These are phyloP conservation scores for Mimumesa dahlbomi DNA, from an alignment of 2,888 invertebrate species.

Conservation along the genomic window DNA sequence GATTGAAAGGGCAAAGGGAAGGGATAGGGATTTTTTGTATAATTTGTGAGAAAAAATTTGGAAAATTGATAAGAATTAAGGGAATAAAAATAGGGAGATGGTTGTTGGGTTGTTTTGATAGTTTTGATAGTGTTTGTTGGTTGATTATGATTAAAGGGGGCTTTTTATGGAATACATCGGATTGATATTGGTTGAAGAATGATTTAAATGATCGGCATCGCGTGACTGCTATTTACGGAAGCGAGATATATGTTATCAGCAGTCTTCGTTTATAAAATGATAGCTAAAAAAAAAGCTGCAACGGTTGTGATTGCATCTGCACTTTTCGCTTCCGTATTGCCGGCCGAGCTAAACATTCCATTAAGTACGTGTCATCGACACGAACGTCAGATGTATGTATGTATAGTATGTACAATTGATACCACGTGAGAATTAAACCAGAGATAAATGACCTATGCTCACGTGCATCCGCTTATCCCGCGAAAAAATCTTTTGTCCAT, in stretches of 20 bases:
- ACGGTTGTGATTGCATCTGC: conserved; percentile 42
- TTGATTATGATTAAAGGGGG: too few species aligned
- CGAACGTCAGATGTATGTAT: conserved; percentile 37
- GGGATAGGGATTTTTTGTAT: not conserved
- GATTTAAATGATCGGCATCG: too few species aligned
- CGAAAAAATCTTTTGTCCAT: conserved; percentile 33
- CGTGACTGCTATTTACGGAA: not conserved
- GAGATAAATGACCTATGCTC: conserved; percentile 42
- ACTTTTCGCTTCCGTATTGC: conserved; percentile 50
- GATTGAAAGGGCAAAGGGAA: too few species aligned
- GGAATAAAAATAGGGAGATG: too few species aligned
- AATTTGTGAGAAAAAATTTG: not conserved
- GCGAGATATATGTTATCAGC: conserved; percentile 1
- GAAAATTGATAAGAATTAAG: not conserved
- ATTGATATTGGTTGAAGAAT: too few species aligned
- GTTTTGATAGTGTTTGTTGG: too few species aligned
- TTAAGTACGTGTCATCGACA: conserved; percentile 61
- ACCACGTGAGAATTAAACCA: conserved; percentile 34
- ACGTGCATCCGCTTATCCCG: conserved; percentile 37
- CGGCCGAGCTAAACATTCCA: conserved; percentile 40
- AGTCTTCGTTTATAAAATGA: not conserved
- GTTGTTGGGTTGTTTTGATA: too few species aligned
- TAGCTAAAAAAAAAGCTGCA: conserved; percentile 13
- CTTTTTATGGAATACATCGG: too few species aligned
- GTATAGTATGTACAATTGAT: not conserved